These are phyloP conservation scores for Montifringilla adamsi DNA, from an alignment of 2,113 vertebrate species.

Conservation along the genomic window DNA sequence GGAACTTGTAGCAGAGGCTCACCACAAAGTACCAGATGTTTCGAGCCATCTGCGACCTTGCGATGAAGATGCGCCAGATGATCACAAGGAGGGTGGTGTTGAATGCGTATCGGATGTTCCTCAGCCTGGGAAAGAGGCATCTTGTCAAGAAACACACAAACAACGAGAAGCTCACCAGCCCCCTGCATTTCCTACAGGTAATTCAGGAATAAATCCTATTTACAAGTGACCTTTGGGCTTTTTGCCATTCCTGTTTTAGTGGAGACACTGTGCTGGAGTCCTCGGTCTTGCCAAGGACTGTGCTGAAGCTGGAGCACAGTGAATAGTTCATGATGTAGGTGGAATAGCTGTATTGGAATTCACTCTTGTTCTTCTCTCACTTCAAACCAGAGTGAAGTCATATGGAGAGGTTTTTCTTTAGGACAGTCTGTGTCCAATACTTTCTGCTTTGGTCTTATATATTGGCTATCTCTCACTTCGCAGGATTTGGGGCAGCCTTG, in stretches of 20 bases:
- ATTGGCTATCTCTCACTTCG: background rate
- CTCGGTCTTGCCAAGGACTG: background rate
- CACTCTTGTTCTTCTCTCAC: background rate
- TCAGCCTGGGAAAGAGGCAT: conserved; percentile 77
- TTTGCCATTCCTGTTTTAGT: background rate
- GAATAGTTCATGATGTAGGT: background rate
- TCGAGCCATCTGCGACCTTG: conserved; percentile 91
- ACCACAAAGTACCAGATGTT: conserved; percentile 98
- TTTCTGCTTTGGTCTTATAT: background rate
- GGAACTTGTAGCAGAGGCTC: conserved; percentile 94
- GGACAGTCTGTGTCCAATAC: background rate
- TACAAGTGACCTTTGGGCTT: background rate
- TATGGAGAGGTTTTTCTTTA: background rate
- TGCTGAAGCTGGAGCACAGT: background rate
- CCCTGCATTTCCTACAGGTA: background rate
- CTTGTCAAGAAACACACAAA: background rate
- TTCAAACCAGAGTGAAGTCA: background rate
- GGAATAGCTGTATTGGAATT: background rate
- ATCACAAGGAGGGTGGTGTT: conserved; percentile 89
- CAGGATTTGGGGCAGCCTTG: background rate
- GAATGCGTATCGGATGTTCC: conserved; percentile 90
- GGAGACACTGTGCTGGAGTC: background rate
- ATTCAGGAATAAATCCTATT: background rate
- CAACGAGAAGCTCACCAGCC: background rate
- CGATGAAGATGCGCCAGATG: conserved; percentile 93